These are phyloP conservation scores for Sminthurinus aureus DNA, from an alignment of 2,888 invertebrate species.

Conservation along the genomic window DNA sequence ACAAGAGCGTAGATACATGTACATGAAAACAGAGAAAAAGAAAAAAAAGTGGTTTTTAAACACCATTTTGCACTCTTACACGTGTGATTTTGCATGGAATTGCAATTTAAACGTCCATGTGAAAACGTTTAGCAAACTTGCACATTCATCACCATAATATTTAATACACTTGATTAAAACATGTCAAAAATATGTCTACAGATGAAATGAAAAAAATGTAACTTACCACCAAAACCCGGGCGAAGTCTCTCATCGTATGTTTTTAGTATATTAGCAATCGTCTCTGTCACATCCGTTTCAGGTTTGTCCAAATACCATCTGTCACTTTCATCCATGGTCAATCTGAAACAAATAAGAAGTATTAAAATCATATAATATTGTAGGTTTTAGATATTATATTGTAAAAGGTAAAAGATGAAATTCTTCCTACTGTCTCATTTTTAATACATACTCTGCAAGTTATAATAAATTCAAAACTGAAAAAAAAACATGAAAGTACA, in stretches of 20 bases:
- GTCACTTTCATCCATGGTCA: constrained; percentile 51
- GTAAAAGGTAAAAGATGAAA: too few relatives aligned
- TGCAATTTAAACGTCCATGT: not conserved
- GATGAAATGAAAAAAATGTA: too few relatives aligned
- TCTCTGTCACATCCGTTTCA: constrained; percentile 62
- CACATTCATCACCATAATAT: too few relatives aligned
- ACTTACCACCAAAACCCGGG: constrained; percentile 65
- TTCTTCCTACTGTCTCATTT: too few relatives aligned
- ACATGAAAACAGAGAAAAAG: not conserved
- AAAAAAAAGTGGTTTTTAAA: not conserved
- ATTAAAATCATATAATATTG: too few relatives aligned
- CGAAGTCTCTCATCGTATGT: constrained; percentile 65
- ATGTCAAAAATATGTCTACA: too few relatives aligned
- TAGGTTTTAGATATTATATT: too few relatives aligned
- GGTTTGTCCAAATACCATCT: constrained; percentile 46
- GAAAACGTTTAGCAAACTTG: too few relatives aligned
- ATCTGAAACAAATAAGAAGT: constrained; percentile 38
- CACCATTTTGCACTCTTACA: constrained; percentile 1
- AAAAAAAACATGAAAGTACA: not conserved
- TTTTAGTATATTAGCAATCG: constrained; percentile 63
- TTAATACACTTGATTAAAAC: too few relatives aligned
- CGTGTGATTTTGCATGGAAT: constrained; percentile 15
- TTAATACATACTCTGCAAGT: too few relatives aligned
- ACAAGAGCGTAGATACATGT: too few relatives aligned
- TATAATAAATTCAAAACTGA: too few relatives aligned